Evolutionary conservation across 2,797 vertebrate genomes (phyloP).

Genomic region (Mycteria americana): DNA sequence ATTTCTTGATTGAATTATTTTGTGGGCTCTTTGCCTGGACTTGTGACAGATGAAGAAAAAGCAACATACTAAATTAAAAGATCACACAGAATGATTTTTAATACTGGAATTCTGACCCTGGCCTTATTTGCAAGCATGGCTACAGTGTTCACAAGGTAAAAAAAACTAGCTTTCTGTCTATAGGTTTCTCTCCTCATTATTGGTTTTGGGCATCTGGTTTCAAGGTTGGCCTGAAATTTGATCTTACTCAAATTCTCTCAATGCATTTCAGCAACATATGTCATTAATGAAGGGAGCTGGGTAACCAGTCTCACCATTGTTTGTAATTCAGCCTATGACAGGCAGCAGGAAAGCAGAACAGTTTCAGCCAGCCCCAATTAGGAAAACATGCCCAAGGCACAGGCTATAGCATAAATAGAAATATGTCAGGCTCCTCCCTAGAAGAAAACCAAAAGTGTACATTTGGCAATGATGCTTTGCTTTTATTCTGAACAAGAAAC

Average conservation of each 20-base stretch:
- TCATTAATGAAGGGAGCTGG: constrained; percentile 44
- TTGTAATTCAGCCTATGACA: constrained; percentile 16
- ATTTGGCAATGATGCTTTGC: neutral
- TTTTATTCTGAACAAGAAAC: neutral
- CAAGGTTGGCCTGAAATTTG: constrained; percentile 48
- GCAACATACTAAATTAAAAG: neutral
- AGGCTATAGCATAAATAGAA: neutral
- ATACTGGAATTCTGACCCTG: neutral
- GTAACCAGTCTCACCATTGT: neutral
- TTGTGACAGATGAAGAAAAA: neutral
- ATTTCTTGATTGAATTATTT: neutral
- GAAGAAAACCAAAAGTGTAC: neutral
- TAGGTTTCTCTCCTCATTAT: neutral
- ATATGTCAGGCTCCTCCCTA: neutral
- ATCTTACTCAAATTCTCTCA: neutral
- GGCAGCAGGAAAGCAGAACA: neutral
- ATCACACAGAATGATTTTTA: neutral
- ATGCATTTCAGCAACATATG: constrained; percentile 20
- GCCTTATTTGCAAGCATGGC: neutral
- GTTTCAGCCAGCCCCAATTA: constrained; percentile 12
- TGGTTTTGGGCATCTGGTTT: constrained; percentile 37
- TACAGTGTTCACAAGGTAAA: neutral
- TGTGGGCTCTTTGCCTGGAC: neutral
- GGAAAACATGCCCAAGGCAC: constrained; percentile 17
- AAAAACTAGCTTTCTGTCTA: neutral